Base-by-base conservation (phyloP, 2,797 vertebrate species). In the Gambelia wislizenii region DNA sequence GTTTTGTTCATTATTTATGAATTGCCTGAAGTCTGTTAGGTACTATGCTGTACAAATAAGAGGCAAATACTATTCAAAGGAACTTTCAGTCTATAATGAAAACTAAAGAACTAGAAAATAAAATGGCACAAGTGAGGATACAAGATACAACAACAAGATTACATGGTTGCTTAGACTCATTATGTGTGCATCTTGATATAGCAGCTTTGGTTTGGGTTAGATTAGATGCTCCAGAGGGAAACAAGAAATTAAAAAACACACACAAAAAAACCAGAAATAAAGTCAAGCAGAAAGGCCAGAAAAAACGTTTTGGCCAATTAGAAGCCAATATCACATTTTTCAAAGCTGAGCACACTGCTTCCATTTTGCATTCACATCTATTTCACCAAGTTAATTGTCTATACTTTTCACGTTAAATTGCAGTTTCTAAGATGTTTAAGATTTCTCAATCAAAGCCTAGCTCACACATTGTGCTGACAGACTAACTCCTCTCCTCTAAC, bases 91-190 rank as follows among this genome's bases (percentile, higher is more conserved):
- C 4, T 61, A 91, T 42, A 42, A 86, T 5, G 52, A 86, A 4
- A 87, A 79, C 27, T 52, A 86, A 39, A 83, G 54, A 30, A 87
- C 2, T 10, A 90, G 9, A 49, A 10, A 91, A 85, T 10, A 44
- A 82, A 7, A 80, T 4, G 7, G 90, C 91, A 49, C 76, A 85
- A 80, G 0, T 39, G 0, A 93, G 6, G 42, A 85, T 74, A 70
- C 88, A 16, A 52, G 10, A 89, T 78, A 79, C 7, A 87, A 4
- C 85, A 91, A 67, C 1, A 91, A 88, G 54, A 88, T 92, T 91
- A 90, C 33, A 86, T 2, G 77, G 64, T 90, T 75, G 86, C 44
- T 89, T 85, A 83, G 42, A 33, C 89, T 94, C 39, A 87, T 89
- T 88, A 90, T 10, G 6, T 33, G n/a, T 39, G 67, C 42, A 91